Evolutionary conservation across 2,797 vertebrate species (phyloP).

Genomic region (Mycteria americana): DNA sequence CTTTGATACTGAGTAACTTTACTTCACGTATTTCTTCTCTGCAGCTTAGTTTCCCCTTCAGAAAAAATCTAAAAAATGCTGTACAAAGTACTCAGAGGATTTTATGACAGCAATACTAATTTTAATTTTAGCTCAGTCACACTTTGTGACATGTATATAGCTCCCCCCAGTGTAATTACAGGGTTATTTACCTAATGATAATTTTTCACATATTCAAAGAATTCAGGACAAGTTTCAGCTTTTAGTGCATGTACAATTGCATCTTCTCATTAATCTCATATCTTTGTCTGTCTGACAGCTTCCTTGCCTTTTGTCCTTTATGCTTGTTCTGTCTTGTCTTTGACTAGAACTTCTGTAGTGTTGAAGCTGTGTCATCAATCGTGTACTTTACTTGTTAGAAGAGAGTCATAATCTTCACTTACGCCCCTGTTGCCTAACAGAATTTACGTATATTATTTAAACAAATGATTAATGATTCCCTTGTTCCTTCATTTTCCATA

Average conservation of each 20-base stretch:
- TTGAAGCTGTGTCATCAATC: not conserved
- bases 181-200: not conserved
- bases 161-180: not conserved
- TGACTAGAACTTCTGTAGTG: not conserved
- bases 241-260: fast-evolving
- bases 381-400: not conserved
- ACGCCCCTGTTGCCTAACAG: not conserved
- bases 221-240: not conserved
- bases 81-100: not conserved
- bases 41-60: not conserved
- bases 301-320: not conserved
- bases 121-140: not conserved
- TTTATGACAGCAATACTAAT: not conserved
- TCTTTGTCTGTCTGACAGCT: not conserved
- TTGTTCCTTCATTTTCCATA: not conserved
- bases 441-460: not conserved
- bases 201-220: not conserved
- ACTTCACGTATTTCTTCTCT: not conserved
- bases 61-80: not conserved
- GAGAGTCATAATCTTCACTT: not conserved
- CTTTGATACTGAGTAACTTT: not conserved
- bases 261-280: fast-evolving
- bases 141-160: not conserved
- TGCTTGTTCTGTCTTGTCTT: not conserved
- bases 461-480: not conserved